Evolutionary conservation across 2,797 vertebrate species (phyloP).

Genomic region (Hafferia zeledoni): DNA sequence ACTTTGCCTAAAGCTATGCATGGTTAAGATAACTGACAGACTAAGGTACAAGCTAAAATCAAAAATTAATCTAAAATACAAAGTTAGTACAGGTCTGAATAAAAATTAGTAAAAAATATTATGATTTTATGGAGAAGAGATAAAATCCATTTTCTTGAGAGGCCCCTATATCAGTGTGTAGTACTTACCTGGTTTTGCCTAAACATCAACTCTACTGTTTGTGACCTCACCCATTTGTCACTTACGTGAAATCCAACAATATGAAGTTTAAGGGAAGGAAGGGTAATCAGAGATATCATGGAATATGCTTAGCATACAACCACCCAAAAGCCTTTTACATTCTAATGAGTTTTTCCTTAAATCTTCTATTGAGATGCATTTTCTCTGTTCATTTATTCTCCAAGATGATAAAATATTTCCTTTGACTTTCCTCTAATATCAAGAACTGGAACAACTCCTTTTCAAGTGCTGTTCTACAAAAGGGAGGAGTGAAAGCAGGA

Average conservation of each 20-base stretch:
- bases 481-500: background rate
- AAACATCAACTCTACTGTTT: background rate
- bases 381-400: background rate
- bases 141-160: no score
- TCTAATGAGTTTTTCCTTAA: background rate
- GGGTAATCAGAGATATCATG: background rate
- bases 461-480: background rate
- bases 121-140: no score
- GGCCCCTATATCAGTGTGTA: background rate
- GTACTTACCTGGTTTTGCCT: background rate
- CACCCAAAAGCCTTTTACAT: background rate
- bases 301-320: background rate
- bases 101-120: no score
- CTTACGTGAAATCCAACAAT: background rate
- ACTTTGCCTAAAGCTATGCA: no score
- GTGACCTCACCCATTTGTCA: background rate
- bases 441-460: background rate
- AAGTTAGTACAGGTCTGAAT: no score
- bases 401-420: background rate
- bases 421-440: background rate
- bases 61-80: no score
- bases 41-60: no score
- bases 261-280: background rate
- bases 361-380: background rate
- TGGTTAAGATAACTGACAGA: no score